A percentile compares a stretch with the other conserved stretches of the same genome.
phyloP scores from a whole-genome alignment of 2,113 vertebrate species.

The Xyliphius kryptos region DNA sequence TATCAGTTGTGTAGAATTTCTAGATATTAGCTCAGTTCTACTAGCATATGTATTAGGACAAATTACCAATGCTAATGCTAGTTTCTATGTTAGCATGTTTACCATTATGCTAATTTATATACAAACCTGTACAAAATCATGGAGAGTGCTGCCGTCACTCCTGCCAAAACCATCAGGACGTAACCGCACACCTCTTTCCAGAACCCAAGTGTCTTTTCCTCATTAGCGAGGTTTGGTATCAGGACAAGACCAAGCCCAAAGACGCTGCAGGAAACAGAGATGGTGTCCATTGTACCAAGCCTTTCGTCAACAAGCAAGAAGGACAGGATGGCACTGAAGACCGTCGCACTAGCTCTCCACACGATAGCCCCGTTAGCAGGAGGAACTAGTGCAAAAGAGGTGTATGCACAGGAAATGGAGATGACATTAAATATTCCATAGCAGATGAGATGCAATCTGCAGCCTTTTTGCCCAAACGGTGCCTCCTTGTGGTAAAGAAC shows the following conservation, averaged over 20 bases:
- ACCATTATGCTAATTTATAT: too few species aligned
- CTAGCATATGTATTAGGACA: too few species aligned
- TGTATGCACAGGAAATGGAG: constrained; percentile 96
- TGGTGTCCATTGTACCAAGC: constrained; percentile 76
- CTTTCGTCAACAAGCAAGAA: constrained; percentile 89
- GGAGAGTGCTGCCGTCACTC: constrained; percentile 88
- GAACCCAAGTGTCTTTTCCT: constrained; percentile 80
- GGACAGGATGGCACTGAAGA: constrained; percentile 88
- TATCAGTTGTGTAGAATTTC: too few species aligned
- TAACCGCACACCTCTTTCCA: constrained; percentile 98
- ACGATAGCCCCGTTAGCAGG: constrained; percentile 94
- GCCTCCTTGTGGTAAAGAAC: constrained; percentile 86
- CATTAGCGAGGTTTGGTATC: constrained; percentile 84
- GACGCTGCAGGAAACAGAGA: constrained; percentile 81
- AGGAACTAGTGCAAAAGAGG: constrained; percentile 91
- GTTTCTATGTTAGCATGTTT: too few species aligned
- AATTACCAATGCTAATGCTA: too few species aligned
- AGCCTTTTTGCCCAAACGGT: constrained; percentile 86
- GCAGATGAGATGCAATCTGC: constrained; percentile 85
- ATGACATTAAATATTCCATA: constrained; percentile 94
- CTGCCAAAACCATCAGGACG: constrained; percentile 92
- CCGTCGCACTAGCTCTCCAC: constrained; percentile 94
- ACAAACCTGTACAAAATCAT: constrained; percentile 96
- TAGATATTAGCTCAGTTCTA: too few species aligned
- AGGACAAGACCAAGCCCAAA: constrained; percentile 89